Conservation (phyloP, 2,888 invertebrate species). For the Pheosia gnoma region DNA sequence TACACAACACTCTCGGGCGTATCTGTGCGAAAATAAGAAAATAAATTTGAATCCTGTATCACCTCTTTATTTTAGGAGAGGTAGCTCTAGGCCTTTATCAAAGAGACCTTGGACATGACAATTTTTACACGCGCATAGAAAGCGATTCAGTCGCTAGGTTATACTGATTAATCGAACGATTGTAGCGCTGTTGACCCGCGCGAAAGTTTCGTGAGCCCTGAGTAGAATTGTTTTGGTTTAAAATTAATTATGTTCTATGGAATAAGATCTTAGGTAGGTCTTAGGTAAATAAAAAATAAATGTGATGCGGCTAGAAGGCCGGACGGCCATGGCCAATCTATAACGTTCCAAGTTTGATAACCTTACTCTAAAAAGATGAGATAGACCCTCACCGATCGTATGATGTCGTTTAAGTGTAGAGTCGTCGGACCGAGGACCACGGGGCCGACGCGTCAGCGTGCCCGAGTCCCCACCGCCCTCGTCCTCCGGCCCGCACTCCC, state of each 20-base stretch:
- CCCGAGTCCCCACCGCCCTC: conserved; percentile 82
- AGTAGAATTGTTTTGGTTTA: too few relatives aligned
- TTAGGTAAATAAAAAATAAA: not conserved
- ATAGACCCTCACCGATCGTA: conserved; percentile 50
- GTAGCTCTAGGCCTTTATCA: too few relatives aligned
- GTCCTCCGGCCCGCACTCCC: conserved; percentile 56
- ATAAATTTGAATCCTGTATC: not conserved
- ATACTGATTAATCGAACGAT: too few relatives aligned
- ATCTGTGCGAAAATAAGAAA: conserved; percentile 46
- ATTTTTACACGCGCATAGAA: too few relatives aligned
- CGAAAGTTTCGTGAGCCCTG: too few relatives aligned
- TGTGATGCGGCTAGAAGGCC: too few relatives aligned
- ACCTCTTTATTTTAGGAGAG: too few relatives aligned
- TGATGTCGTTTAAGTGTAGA: conserved; percentile 73
- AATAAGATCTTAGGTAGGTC: not conserved
- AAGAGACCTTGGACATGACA: too few relatives aligned
- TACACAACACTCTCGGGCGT: conserved; percentile 53
- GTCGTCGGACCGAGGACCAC: conserved; percentile 58
- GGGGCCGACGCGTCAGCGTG: conserved; percentile 82
- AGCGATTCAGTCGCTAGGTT: too few relatives aligned
- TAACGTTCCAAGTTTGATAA: too few relatives aligned
- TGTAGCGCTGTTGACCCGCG: too few relatives aligned
- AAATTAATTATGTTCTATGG: not conserved
- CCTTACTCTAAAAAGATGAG: not conserved
- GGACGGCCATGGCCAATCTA: too few relatives aligned